Evolutionary conservation across 2,797 vertebrate species (phyloP).

Genomic region (Uromys caudimaculatus): DNA sequence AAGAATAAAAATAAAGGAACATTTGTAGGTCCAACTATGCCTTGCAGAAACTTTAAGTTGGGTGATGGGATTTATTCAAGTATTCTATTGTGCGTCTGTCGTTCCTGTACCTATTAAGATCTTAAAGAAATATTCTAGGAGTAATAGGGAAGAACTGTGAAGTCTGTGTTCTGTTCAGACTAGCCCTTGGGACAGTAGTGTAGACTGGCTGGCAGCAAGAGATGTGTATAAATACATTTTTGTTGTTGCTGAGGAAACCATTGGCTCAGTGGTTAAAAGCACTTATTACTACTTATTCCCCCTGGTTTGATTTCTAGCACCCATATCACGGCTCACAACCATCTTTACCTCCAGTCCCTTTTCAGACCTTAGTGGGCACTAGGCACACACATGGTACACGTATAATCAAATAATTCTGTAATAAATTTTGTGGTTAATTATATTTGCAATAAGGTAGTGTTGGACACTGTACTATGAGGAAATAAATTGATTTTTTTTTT

Average conservation of each 20-base stretch:
- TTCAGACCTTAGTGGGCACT: background rate
- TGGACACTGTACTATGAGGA: background rate
- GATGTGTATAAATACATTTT: background rate
- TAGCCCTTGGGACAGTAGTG: background rate
- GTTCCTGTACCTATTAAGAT: background rate
- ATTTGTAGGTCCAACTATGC: background rate
- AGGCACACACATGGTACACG: background rate
- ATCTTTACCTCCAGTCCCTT: background rate
- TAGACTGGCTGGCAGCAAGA: background rate
- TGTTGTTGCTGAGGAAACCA: background rate
- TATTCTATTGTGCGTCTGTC: constrained; percentile 15
- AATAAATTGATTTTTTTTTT: constrained; percentile 50
- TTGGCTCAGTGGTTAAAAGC: background rate
- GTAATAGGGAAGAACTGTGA: constrained; percentile 39
- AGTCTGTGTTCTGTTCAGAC: background rate
- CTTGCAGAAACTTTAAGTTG: constrained; percentile 56
- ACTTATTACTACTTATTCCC: too few relatives aligned
- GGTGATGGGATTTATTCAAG: background rate
- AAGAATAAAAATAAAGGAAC: constrained; percentile 49
- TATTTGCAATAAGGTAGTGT: constrained; percentile 39
- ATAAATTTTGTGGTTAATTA: background rate
- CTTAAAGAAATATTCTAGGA: constrained; percentile 7
- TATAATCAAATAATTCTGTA: too few relatives aligned
- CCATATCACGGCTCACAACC: background rate
- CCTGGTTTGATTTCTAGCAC: background rate